Conservation (phyloP, 2,797 vertebrate species). For the Pseudochirops corinnae region DNA sequence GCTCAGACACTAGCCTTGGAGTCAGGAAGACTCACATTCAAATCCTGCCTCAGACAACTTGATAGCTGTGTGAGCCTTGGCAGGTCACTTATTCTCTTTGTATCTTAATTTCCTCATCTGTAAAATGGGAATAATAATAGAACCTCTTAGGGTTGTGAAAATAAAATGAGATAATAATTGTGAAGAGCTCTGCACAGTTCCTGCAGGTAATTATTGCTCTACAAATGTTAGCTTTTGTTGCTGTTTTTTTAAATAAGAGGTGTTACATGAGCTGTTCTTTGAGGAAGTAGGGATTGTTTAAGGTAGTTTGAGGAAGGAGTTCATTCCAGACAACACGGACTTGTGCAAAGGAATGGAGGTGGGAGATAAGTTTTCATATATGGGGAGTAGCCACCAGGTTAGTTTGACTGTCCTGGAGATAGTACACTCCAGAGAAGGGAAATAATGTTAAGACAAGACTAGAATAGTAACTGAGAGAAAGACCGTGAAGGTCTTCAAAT, state of each 20-base stretch:
- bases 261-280: background rate
- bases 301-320: background rate
- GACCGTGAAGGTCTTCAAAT: background rate
- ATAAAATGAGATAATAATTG: background rate
- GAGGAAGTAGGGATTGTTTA: background rate
- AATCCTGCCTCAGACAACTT: background rate
- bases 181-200: background rate
- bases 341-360: background rate
- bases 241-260: background rate
- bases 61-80: background rate
- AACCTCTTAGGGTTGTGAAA: background rate
- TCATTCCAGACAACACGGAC: background rate
- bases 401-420: background rate
- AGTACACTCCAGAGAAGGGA: background rate
- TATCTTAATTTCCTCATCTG: background rate
- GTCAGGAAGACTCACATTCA: background rate
- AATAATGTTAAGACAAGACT: background rate
- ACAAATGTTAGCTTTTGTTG: background rate
- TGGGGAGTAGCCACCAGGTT: background rate
- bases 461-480: background rate
- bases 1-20: background rate
- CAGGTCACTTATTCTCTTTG: background rate
- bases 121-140: background rate
- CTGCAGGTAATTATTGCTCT: background rate
- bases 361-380: background rate